Evolutionary conservation across 2,888 invertebrate genomes (phyloP).

Genomic region (Mellilla xanthometata): DNA sequence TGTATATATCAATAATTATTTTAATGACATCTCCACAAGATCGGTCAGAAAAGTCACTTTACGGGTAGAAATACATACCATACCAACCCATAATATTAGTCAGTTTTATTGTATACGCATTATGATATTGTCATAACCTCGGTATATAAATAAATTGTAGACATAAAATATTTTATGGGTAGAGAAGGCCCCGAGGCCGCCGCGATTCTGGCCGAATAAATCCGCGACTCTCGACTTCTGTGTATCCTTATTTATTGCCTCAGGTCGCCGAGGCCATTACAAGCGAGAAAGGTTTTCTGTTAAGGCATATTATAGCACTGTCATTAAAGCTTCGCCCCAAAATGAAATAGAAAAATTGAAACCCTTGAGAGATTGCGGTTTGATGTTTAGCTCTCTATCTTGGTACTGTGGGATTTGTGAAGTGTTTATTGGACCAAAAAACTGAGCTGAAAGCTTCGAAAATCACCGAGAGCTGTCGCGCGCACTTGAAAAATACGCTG

Average conservation of each 20-base stretch:
- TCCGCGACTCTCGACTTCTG: conserved; percentile 39
- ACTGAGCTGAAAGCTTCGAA: conserved; percentile 3
- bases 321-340: conserved; percentile 46
- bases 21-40: too few relatives aligned
- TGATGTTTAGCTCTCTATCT: conserved; percentile 21
- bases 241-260: conserved; percentile 46
- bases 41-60: conserved; percentile 43
- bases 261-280: conserved; percentile 40
- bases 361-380: conserved; percentile 25
- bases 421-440: conserved; percentile 17
- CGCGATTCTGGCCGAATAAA: conserved; percentile 36
- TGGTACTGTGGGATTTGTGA: conserved; percentile 15
- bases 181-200: conserved; percentile 32
- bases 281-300: conserved; percentile 34
- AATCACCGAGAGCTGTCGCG: conserved; percentile 5
- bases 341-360: conserved; percentile 29
- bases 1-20: too few relatives aligned
- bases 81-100: too few relatives aligned
- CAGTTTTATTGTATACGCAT: conserved; percentile 58
- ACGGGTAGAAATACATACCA: conserved; percentile 44
- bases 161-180: conserved; percentile 56
- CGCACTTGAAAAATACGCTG: conserved; percentile 29
- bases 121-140: conserved; percentile 61
- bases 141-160: conserved; percentile 53
- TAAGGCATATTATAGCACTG: conserved; percentile 37